Conservation (phyloP, 2,888 invertebrate genomes). For the Eristalinus sepulchralis region DNA sequence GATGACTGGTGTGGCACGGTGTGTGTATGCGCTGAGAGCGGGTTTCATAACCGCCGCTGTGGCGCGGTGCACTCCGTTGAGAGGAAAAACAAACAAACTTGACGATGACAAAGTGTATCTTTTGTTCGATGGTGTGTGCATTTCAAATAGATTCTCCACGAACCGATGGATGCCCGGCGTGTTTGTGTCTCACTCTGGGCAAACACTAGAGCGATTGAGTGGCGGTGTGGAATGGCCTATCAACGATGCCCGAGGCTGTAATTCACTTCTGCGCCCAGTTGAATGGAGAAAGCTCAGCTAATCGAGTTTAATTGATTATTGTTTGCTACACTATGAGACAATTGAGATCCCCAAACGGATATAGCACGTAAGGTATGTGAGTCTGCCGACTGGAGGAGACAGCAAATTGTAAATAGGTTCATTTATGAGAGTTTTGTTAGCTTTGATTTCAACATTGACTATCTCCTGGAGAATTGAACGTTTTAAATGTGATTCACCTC, state of each 20-base stretch:
- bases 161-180: not conserved
- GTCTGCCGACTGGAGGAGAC: too few species aligned
- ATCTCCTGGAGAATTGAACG: too few species aligned
- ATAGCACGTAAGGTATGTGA: too few species aligned
- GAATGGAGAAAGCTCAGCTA: slow-evolving; percentile 12
- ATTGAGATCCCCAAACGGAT: not conserved
- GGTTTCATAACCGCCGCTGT: slow-evolving; percentile 18
- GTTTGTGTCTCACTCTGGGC: not conserved
- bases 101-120: slow-evolving; percentile 44
- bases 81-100: slow-evolving; percentile 32
- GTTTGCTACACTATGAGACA: not conserved
- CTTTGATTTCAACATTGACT: too few species aligned
- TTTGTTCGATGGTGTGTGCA: slow-evolving; percentile 27
- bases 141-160: slow-evolving; percentile 35
- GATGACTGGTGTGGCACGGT: not conserved
- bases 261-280: slow-evolving; percentile 15
- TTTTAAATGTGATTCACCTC: too few species aligned
- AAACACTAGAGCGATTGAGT: not conserved
- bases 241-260: not conserved
- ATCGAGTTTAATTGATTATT: slow-evolving; percentile 32
- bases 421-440: too few species aligned
- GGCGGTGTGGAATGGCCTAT: not conserved
- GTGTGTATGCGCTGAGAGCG: not conserved
- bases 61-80: not conserved
- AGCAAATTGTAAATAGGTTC: too few species aligned